Percentiles rank a stretch among this genome's conserved stretches.
phyloP scores from a whole-genome alignment of 2,113 vertebrate genomes.

The Shinisaurus crocodilurus region DNA sequence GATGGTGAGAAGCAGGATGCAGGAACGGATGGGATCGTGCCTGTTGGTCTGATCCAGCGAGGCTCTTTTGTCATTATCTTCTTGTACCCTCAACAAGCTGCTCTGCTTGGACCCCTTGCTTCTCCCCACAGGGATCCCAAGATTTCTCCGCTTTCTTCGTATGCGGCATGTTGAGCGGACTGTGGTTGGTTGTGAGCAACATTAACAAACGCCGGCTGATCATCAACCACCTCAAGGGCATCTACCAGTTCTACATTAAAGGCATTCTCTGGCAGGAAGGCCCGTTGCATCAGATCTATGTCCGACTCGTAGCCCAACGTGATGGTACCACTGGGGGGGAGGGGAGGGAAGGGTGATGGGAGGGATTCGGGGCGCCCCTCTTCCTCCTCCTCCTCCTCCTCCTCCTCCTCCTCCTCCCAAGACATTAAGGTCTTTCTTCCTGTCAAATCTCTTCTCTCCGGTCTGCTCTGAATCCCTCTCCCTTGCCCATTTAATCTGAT shows the following conservation, averaged over 20 bases:
- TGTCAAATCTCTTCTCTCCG: neutral
- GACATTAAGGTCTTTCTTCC: no score
- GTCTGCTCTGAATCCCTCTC: neutral
- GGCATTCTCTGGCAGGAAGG: conserved; percentile 62
- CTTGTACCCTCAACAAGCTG: no score
- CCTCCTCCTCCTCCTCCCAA: neutral
- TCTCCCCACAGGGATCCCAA: conserved; percentile 10
- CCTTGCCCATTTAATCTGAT: neutral
- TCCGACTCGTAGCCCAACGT: conserved; percentile 55
- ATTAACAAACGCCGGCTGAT: conserved; percentile 63
- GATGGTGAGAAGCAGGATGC: neutral
- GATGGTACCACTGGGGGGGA: conserved; percentile 54
- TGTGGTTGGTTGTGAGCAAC: conserved; percentile 67
- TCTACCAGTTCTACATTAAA: conserved; percentile 71
- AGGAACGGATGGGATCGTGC: no score
- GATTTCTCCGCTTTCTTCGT: conserved; percentile 32
- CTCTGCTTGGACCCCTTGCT: neutral
- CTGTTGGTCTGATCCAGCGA: no score
- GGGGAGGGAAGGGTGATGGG: no score
- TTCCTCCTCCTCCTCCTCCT: no score
- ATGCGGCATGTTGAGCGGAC: conserved; percentile 45
- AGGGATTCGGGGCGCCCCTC: neutral
- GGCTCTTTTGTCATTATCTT: neutral
- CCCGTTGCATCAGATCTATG: conserved; percentile 68
- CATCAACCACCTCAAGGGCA: conserved; percentile 52